Base-by-base conservation (phyloP, 2,113 vertebrate genomes). In the Sardina pilchardus region DNA sequence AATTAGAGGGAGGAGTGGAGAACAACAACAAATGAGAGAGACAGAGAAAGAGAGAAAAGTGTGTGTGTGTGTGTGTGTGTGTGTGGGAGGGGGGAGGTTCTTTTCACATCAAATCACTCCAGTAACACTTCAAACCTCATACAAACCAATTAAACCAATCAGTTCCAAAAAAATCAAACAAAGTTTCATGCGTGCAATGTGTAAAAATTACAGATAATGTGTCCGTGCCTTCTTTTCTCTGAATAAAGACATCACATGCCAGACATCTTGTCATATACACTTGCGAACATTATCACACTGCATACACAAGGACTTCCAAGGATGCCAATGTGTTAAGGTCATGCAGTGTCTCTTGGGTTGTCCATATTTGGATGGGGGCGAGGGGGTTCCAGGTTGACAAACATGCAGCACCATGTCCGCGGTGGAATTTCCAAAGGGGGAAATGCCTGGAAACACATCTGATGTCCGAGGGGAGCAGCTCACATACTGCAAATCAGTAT, bases 371-470 rank as follows among this genome's bases (percentile, higher is more conserved):
- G 14, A 78, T 14, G 30, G 71, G 3, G 21, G 39, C 6, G 6
- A 45, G 45, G 50, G 67, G 7, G 30, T 9, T 50, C 39, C 17
- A 21, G n/a, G 48, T 84, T 82, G 16, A 75, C 63, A 78, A 78
- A 78, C 86, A 87, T 87, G 83, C 81, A 82, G 47, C 34, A 50
- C 48, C 48, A 50, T 78, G 71, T 78, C 71, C 71, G 17, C 36
- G 34, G 10, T 36, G n/a, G 7, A 67, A 67, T 7, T 59, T n/a
- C n/a, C 63, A 71, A n/a, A 30, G 10, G 63, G 21, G 3, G n/a
- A 71, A 71, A 30, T 42, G 10, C 34, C n/a, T 30, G n/a, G 5
- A 71, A 26, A 71, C 7, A 30, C n/a, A 30, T 71, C 26, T 71
- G n/a, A 71, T 30, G 26, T 71, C 63, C 63, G n/a, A 6, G 26